phyloP scores from a whole-genome alignment of 2,797 vertebrate species.

The Callimico goeldii region DNA sequence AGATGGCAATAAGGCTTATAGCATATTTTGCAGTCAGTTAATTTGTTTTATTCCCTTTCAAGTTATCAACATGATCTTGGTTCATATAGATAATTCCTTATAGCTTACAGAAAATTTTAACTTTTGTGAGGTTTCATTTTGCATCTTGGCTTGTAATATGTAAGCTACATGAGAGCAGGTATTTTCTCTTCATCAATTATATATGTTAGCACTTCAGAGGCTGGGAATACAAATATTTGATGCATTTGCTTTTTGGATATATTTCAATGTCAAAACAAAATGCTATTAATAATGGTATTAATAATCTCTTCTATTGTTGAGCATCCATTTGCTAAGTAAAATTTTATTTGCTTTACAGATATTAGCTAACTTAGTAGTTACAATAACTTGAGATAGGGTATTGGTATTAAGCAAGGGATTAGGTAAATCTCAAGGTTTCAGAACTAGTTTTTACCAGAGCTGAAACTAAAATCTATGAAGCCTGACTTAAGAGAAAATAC shows the following conservation, averaged over 20 bases:
- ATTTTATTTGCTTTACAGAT: background rate
- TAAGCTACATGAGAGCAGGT: background rate
- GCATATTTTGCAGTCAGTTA: background rate
- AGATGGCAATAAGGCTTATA: background rate
- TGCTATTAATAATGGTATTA: background rate
- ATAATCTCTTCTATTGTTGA: background rate
- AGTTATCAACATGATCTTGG: background rate
- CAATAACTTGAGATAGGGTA: background rate
- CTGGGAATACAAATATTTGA: background rate
- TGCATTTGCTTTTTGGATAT: background rate
- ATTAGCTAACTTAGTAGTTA: background rate
- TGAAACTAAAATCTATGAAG: background rate
- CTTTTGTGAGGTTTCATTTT: background rate
- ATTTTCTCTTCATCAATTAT: background rate
- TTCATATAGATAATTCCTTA: background rate
- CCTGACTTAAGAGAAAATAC: background rate
- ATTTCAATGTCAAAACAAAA: slow-evolving; percentile 23
- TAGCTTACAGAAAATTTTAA: background rate
- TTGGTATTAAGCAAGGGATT: background rate
- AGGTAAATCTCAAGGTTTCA: background rate
- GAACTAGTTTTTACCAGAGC: background rate
- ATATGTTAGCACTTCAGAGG: background rate
- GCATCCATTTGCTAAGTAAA: background rate
- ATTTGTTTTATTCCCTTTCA: background rate
- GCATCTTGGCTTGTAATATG: background rate